phyloP scores from a whole-genome alignment of 2,113 vertebrate genomes.

The Xenus cinereus region DNA sequence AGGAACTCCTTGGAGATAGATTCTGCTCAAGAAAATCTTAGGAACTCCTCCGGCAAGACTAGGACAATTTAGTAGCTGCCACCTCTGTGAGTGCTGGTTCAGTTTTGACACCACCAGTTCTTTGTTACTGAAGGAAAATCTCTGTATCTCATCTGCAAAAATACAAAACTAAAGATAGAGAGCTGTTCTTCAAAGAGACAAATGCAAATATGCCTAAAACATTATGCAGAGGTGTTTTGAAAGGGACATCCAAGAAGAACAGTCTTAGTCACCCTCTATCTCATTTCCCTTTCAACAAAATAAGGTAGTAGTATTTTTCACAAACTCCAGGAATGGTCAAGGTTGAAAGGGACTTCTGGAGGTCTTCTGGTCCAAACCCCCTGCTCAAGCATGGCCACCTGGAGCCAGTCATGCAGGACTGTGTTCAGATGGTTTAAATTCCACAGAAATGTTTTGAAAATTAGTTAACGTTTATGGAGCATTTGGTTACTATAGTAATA shows the following conservation, averaged over 20 bases:
- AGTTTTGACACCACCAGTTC: neutral
- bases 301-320: neutral
- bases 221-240: neutral
- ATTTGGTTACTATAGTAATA: slow-evolving; percentile 43
- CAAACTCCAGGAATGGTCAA: neutral
- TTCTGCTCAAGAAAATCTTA: neutral
- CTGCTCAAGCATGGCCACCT: neutral
- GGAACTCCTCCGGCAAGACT: neutral
- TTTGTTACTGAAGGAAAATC: neutral
- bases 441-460: neutral
- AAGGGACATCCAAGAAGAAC: neutral
- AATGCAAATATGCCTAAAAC: neutral
- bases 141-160: neutral
- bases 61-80: neutral
- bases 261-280: neutral
- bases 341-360: neutral
- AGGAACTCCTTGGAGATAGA: neutral
- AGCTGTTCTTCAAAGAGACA: neutral
- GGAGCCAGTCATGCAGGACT: neutral
- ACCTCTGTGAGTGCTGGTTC: neutral
- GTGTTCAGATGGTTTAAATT: neutral
- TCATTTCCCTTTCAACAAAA: neutral
- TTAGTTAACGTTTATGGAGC: neutral
- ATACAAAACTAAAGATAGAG: neutral
- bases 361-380: neutral